Conservation (phyloP, 2,113 vertebrate species). For the Mobula birostris region DNA sequence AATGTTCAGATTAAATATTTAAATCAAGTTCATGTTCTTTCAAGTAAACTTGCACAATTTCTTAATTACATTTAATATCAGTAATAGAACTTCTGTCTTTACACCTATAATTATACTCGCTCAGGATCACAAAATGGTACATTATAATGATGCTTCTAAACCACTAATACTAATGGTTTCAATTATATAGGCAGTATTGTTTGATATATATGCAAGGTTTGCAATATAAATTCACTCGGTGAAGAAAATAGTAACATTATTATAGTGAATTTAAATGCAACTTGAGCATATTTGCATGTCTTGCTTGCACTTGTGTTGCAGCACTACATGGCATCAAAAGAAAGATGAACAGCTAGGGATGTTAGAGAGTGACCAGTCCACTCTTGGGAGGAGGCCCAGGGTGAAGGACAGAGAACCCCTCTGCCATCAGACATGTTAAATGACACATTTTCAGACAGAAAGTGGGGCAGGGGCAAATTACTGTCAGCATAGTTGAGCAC, state of each 20-base stretch:
- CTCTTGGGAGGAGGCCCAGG: background rate
- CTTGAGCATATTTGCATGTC: background rate
- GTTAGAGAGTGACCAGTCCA: background rate
- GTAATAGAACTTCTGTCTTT: background rate
- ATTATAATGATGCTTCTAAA: background rate
- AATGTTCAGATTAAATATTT: conserved; percentile 25
- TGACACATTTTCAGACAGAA: too few species aligned
- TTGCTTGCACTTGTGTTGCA: background rate
- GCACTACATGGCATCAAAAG: background rate
- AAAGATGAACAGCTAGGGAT: too few species aligned
- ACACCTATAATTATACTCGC: background rate
- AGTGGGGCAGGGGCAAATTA: too few species aligned
- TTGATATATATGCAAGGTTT: background rate
- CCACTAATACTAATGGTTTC: background rate
- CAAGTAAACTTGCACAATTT: background rate
- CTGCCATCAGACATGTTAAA: too few species aligned
- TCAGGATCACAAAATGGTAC: background rate
- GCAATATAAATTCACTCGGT: background rate
- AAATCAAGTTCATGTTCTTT: conserved; percentile 15
- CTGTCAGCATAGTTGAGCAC: too few species aligned
- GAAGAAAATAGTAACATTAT: background rate
- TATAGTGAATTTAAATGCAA: background rate
- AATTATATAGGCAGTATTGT: background rate
- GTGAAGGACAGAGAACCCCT: too few species aligned
- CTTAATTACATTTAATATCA: conserved; percentile 10